Evolutionary conservation across 1,140 invertebrate species (phyloP).

Genomic region (Ceratosolen solmsi): DNA sequence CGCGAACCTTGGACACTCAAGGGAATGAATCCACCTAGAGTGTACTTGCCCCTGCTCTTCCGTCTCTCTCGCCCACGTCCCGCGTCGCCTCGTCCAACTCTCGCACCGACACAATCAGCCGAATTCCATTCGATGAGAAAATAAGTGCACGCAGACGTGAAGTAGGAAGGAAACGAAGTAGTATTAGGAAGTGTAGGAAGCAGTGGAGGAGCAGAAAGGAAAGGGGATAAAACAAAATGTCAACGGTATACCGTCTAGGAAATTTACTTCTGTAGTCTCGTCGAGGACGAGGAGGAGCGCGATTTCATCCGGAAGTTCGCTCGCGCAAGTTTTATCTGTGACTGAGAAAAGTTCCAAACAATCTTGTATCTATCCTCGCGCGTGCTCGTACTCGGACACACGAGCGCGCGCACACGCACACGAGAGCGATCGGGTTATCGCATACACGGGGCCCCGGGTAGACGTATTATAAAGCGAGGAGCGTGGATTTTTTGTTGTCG

Average conservation of each 20-base stretch:
- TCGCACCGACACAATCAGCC: background rate
- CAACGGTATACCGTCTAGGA: background rate
- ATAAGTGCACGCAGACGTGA: background rate
- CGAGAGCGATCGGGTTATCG: too few species aligned
- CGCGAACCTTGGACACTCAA: background rate
- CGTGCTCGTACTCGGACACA: background rate
- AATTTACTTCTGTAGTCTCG: background rate
- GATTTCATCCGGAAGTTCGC: slow-evolving; percentile 33
- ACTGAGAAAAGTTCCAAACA: slow-evolving; percentile 24
- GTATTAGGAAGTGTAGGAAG: background rate
- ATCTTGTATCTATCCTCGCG: background rate
- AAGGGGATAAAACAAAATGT: slow-evolving; percentile 24
- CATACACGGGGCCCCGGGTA: too few species aligned
- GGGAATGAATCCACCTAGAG: background rate
- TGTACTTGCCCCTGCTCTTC: background rate
- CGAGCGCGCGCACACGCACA: background rate
- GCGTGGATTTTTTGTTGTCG: background rate
- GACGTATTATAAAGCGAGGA: too few species aligned
- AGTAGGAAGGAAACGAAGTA: background rate
- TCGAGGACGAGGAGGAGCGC: background rate
- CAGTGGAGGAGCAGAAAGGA: background rate
- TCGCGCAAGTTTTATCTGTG: slow-evolving; percentile 30
- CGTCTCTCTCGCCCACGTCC: too few species aligned
- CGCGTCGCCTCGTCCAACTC: too few species aligned
- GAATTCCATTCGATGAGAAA: background rate